phyloP scores from a whole-genome alignment of 1,140 invertebrate species.

The Rhagoletis zephyria region DNA sequence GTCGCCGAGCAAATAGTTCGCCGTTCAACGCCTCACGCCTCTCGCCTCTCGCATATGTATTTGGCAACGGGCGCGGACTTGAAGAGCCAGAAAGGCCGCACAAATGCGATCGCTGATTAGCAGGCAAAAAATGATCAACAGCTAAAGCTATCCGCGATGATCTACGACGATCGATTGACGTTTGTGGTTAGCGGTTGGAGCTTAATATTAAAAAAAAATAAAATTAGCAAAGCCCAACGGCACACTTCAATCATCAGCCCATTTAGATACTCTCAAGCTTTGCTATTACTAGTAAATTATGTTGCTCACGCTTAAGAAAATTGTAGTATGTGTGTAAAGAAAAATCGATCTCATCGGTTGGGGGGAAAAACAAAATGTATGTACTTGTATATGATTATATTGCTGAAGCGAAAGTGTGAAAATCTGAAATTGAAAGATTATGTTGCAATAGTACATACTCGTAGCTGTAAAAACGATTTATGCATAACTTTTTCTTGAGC shows the following conservation, averaged over 20 bases:
- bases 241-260: slow-evolving; percentile 9
- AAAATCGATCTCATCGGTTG: neutral
- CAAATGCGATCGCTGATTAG: neutral
- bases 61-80: neutral
- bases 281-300: neutral
- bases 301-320: neutral
- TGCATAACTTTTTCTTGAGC: neutral
- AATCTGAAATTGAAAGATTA: slow-evolving; percentile 8
- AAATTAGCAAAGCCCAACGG: neutral
- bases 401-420: slow-evolving; percentile 16
- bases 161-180: slow-evolving; percentile 6
- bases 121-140: neutral
- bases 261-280: neutral
- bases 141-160: neutral
- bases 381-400: neutral
- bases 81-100: neutral
- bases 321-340: neutral
- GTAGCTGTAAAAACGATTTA: neutral
- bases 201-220: neutral
- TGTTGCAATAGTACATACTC: neutral
- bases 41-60: neutral
- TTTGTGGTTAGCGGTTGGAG: neutral
- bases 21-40: neutral
- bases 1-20: neutral
- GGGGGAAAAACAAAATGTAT: neutral